These are phyloP conservation scores for Lytechinus variegatus DNA, from an alignment of 35 echinoderm and acorn worm genomes.

Conservation along the genomic window DNA sequence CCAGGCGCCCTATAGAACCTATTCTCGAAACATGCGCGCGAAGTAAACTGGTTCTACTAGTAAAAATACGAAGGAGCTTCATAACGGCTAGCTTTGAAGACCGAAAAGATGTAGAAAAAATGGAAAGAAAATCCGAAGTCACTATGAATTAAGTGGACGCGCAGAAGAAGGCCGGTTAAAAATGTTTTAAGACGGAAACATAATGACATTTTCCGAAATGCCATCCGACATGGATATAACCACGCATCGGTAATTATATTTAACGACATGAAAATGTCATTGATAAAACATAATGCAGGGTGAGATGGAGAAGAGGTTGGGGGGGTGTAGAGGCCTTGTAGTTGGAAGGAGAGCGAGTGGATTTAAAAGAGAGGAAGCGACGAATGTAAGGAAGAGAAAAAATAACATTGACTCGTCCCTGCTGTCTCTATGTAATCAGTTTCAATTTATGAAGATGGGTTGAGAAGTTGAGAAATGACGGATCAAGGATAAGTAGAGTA, in stretches of 20 bases:
- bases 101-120: background rate
- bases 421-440: background rate
- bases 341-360: background rate
- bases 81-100: background rate
- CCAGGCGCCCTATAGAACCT: too few species aligned
- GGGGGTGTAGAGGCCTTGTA: background rate
- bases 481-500: too few species aligned
- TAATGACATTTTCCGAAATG: background rate
- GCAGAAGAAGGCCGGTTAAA: background rate
- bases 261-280: constrained; percentile 19
- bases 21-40: too few species aligned
- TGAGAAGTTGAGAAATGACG: background rate
- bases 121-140: background rate
- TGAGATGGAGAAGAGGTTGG: background rate
- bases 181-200: constrained; percentile 19
- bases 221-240: background rate
- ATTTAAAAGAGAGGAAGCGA: background rate
- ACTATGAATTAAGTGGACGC: background rate
- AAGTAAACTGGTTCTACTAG: too few species aligned
- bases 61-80: background rate
- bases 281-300: background rate
- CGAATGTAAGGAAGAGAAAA: background rate
- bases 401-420: background rate
- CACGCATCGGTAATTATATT: background rate
- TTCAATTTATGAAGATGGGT: background rate